A percentile compares a stretch with the other conserved stretches of the same genome.
Evolutionary conservation across 2,888 invertebrate species (phyloP).

Genomic region (Cantharis nigra): DNA sequence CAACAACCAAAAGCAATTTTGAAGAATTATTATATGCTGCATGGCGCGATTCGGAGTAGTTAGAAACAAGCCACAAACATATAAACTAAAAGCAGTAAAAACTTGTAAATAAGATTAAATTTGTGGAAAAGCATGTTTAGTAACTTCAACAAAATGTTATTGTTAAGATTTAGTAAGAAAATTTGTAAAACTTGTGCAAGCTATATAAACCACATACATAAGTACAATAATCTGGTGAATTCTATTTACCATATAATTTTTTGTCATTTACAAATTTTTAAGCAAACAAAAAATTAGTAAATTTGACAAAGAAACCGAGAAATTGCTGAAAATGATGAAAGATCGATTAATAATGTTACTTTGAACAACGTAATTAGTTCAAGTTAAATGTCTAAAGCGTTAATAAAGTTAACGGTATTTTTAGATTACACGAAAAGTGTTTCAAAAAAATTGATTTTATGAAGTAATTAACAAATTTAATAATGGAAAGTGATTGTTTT

Average conservation of each 20-base stretch:
- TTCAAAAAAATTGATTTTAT: neutral
- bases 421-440: neutral
- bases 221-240: neutral
- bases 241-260: neutral
- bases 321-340: neutral
- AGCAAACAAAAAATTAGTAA: neutral
- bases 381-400: neutral
- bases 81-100: neutral
- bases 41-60: neutral
- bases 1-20: neutral
- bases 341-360: neutral
- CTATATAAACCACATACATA: neutral
- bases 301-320: neutral
- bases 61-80: neutral
- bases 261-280: neutral
- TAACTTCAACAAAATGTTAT: neutral
- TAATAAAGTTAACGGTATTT: neutral
- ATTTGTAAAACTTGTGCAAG: neutral
- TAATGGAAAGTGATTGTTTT: neutral
- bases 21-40: neutral
- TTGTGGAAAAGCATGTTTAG: neutral
- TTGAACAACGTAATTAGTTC: neutral
- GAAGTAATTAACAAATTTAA: neutral
- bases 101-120: neutral
- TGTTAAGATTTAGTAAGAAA: neutral